A percentile compares a stretch with the other conserved stretches of the same genome.
phyloP scores from a whole-genome alignment of 2,797 vertebrate species.

The Bovichtus diacanthus region DNA sequence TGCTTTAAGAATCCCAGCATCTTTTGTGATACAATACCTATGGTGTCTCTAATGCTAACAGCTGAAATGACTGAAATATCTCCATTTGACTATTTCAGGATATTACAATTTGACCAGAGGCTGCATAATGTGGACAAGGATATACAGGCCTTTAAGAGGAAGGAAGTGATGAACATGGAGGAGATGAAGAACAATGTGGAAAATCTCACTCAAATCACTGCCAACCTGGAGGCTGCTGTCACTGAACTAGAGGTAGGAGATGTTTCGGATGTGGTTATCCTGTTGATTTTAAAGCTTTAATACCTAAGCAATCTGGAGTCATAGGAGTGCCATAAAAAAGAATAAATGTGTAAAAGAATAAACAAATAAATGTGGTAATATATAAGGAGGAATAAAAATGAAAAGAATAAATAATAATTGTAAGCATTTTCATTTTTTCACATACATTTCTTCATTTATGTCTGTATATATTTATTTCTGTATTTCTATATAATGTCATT shows the following conservation, averaged over 20 bases:
- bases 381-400: no score
- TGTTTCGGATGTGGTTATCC: background rate
- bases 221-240: slow-evolving; percentile 83
- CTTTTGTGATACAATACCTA: no score
- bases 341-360: no score
- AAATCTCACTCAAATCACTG: slow-evolving; percentile 84
- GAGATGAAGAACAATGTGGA: slow-evolving; percentile 89
- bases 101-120: slow-evolving; percentile 79
- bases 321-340: no score
- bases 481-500: no score
- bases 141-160: slow-evolving; percentile 87
- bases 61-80: background rate
- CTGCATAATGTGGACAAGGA: slow-evolving; percentile 83
- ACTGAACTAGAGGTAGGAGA: slow-evolving; percentile 88
- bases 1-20: background rate
- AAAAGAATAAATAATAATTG: no score
- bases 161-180: slow-evolving; percentile 82
- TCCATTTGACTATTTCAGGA: slow-evolving; percentile 73
- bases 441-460: no score
- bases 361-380: no score
- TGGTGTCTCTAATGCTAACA: background rate
- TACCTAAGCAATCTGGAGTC: background rate
- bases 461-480: no score
- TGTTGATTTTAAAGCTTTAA: background rate
- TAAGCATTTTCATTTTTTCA: no score